Conservation (phyloP, 53 echinoderm and acorn worm species). For the Zoroaster sp. region DNA sequence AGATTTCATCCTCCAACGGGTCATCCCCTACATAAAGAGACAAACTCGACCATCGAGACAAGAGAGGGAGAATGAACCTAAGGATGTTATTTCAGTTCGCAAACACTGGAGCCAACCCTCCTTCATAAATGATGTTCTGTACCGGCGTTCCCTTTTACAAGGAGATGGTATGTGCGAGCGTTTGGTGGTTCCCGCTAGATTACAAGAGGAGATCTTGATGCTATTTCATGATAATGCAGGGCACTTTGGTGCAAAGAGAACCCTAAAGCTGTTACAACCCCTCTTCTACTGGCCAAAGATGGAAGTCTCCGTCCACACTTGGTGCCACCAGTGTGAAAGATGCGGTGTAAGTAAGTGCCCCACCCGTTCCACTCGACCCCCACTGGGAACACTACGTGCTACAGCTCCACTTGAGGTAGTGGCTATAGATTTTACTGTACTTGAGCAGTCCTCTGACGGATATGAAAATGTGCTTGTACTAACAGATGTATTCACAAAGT, state of each 20-base stretch:
- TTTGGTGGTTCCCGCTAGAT: background rate
- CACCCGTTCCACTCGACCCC: background rate
- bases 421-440: constrained; percentile 14
- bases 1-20: background rate
- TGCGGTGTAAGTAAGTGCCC: constrained; percentile 8
- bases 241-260: constrained; percentile 20
- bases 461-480: too few species aligned
- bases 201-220: too few species aligned
- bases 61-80: background rate
- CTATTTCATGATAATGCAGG: constrained; percentile 21
- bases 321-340: too few species aligned
- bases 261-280: background rate
- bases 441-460: constrained; percentile 11
- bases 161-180: background rate
- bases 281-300: too few species aligned
- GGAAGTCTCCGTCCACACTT: too few species aligned
- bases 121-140: constrained; percentile 12
- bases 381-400: background rate
- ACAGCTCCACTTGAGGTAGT: constrained; percentile 17
- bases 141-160: background rate
- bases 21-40: background rate
- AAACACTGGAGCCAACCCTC: constrained; percentile 11
- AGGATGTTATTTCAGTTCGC: background rate
- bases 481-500: too few species aligned
- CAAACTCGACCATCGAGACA: background rate